phyloP scores from a whole-genome alignment of 1,140 invertebrate species.

The Tenebrio molitor region DNA sequence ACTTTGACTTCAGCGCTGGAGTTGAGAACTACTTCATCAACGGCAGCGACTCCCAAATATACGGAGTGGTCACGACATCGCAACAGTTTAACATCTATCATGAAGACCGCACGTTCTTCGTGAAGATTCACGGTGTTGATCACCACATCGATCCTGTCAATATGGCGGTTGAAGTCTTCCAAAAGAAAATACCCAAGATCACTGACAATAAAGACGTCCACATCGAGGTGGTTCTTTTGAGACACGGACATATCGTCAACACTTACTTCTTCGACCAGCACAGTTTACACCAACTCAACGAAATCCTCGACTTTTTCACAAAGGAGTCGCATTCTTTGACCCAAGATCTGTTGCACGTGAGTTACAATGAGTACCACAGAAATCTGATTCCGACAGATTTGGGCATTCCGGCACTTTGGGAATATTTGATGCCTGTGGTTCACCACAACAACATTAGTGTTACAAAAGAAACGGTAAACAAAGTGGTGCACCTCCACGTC shows the following conservation, averaged over 20 bases:
- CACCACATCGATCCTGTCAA: not conserved
- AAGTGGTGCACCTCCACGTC: constrained; percentile 57
- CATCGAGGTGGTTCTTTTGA: constrained; percentile 8
- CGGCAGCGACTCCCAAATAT: constrained; percentile 10
- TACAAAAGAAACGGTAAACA: constrained; percentile 58
- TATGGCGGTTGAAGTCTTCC: not conserved
- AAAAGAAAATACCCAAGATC: not conserved
- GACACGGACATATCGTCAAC: not conserved
- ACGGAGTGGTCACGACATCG: not conserved
- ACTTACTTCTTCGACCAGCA: constrained; percentile 7
- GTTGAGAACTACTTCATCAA: constrained; percentile 11
- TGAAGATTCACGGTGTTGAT: constrained; percentile 6
- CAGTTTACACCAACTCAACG: constrained; percentile 1
- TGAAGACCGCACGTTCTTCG: constrained; percentile 4
- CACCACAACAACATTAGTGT: constrained; percentile 57
- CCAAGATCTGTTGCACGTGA: not conserved
- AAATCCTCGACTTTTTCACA: constrained; percentile 11
- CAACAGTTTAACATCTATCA: constrained; percentile 11
- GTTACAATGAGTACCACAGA: constrained; percentile 34
- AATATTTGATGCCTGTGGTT: constrained; percentile 59
- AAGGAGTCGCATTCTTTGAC: constrained; percentile 13
- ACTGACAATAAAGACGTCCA: not conserved
- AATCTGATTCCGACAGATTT: constrained; percentile 64
- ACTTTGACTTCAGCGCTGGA: constrained; percentile 39
- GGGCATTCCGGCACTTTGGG: constrained; percentile 65